Base-by-base conservation (phyloP, 2,113 vertebrate species). In the Zootoca vivipara region DNA sequence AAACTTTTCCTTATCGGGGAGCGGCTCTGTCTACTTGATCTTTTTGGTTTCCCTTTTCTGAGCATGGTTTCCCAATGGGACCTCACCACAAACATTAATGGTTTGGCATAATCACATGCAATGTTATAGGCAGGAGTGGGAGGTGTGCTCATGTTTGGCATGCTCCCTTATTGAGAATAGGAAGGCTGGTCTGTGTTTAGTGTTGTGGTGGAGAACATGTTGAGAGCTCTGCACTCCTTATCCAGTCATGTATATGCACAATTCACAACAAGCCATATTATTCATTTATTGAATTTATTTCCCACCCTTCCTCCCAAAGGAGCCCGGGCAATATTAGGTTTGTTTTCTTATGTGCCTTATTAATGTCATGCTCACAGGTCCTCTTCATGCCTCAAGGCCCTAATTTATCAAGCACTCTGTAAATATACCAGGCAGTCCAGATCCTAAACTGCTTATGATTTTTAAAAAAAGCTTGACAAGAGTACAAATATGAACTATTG, bases 381-480 rank as follows among this genome's bases (percentile, higher is more conserved):
- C 24, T 83, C 72, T 88, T 64, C 80, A 67, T 35, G 40, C 40
- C 42, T 82, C 40, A 83, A 83, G 73, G 62, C 33, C n/a, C 40
- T 35, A 33, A 22, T 62, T 83, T 83, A 52, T 35, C 81, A 83
- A 56, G 20, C 5, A 2, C 26, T 77, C 72, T 77, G 40, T 40
- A 88, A 69, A 40, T 83, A 52, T 83, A 20, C 80, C 75, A 52
- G 30, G 30, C 40, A 83, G n/a, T 18, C 46, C 58, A 52, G 20
- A 88, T 33, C n/a, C 80, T 69, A 38, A 83, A 83, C n/a, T 38
- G n/a, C 42, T 10, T 88, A 30, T 88, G 82, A 81, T 74, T n/a
- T n/a, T n/a, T 73, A 83, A 88, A 91, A 62, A 90, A 91, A 82
- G 7, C 5, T 73, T 64, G n/a, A 82, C 82, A 85, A 3, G 56